Conservation (phyloP, 2,797 vertebrate genomes). For the Taeniopygia guttata region DNA sequence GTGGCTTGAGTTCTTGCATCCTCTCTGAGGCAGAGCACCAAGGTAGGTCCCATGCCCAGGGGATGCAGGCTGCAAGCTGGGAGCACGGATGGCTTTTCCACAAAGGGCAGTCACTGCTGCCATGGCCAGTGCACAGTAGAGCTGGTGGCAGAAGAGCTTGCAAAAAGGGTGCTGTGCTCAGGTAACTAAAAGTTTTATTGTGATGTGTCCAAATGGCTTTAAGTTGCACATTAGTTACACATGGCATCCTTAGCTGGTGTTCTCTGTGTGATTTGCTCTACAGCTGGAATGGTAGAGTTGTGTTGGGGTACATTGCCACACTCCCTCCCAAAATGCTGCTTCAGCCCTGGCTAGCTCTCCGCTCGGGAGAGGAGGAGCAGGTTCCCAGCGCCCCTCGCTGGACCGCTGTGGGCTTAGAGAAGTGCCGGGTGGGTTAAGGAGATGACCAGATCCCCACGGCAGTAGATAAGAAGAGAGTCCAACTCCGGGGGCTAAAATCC, state of each 20-base stretch:
- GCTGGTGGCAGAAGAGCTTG: neutral
- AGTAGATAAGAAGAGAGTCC: no score
- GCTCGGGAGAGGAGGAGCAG: no score
- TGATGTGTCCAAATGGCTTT: neutral
- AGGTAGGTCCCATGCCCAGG: neutral
- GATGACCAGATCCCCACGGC: no score
- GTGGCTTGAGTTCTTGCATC: neutral
- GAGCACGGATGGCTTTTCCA: neutral
- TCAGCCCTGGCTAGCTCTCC: no score
- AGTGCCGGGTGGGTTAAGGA: no score
- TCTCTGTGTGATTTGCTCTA: neutral
- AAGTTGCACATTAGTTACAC: no score
- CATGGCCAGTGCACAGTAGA: neutral
- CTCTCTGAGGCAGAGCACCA: neutral
- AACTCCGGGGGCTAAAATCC: no score
- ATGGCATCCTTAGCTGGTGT: rapidly evolving
- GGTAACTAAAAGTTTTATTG: neutral
- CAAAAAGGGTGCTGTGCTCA: neutral
- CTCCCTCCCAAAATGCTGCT: no score
- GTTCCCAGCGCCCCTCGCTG: no score
- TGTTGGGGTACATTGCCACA: no score
- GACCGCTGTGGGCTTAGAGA: no score
- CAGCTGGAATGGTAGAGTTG: neutral
- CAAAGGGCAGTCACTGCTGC: rapidly evolving
- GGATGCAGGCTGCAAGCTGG: neutral